Conservation (phyloP, 2,888 invertebrate genomes). For the Polydrusus pterygomalis region DNA sequence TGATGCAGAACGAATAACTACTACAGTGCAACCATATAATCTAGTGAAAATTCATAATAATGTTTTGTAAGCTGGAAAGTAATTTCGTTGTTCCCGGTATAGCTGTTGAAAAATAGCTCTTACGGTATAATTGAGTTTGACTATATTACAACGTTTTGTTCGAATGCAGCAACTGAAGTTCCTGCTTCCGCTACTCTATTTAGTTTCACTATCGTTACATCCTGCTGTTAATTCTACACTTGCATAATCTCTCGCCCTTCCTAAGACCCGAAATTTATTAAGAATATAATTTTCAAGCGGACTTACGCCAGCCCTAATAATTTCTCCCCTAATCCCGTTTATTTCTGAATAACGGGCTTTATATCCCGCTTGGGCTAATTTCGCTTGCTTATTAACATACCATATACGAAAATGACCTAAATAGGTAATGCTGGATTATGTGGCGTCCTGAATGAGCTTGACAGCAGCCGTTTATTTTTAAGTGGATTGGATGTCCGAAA, state of each 20-base stretch:
- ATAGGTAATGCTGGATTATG: slow-evolving; percentile 58
- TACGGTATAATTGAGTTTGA: too few species aligned
- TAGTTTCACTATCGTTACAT: slow-evolving; percentile 15
- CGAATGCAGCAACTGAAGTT: neutral
- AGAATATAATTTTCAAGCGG: slow-evolving; percentile 52
- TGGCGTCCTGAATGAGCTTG: slow-evolving; percentile 39
- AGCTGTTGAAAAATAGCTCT: too few species aligned
- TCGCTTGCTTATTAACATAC: slow-evolving; percentile 60
- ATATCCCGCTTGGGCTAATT: slow-evolving; percentile 57
- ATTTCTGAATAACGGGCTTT: slow-evolving; percentile 53
- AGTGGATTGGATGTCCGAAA: slow-evolving; percentile 1
- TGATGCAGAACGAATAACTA: too few species aligned
- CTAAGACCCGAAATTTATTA: slow-evolving; percentile 50
- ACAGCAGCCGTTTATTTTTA: slow-evolving; percentile 46
- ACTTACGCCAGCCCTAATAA: slow-evolving; percentile 46
- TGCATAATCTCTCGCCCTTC: slow-evolving; percentile 39
- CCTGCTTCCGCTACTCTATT: neutral
- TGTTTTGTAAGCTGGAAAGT: too few species aligned
- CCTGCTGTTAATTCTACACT: slow-evolving; percentile 18
- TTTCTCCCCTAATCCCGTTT: slow-evolving; percentile 54
- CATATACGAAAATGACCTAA: slow-evolving; percentile 60
- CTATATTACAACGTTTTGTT: neutral
- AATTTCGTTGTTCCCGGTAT: too few species aligned
- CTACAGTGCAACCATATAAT: too few species aligned
- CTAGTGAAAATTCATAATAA: too few species aligned